A percentile compares a stretch with the other conserved stretches of the same genome.
Evolutionary conservation across 2,888 invertebrate species (phyloP).

Genomic region (Agriopis leucophaearia): DNA sequence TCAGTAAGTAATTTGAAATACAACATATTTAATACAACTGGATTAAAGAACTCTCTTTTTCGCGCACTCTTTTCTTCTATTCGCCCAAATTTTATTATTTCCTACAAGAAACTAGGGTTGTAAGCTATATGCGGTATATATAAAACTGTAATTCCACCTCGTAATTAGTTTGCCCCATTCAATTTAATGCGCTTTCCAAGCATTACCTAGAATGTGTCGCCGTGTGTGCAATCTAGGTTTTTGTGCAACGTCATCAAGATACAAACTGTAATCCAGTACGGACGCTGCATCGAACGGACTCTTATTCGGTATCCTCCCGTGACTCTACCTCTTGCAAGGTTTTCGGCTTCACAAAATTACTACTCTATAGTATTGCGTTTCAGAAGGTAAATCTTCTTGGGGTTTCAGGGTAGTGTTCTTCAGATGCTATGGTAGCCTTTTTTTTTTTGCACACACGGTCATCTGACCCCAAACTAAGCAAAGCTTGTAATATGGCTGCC

Average conservation of each 20-base stretch:
- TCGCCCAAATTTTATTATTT: background rate
- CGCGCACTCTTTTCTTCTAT: background rate
- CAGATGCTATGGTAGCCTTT: no score
- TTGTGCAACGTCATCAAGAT: slow-evolving; percentile 39
- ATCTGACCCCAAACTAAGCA: no score
- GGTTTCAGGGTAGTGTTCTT: no score
- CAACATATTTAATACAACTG: background rate
- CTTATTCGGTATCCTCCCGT: background rate
- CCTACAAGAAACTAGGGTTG: slow-evolving; percentile 2
- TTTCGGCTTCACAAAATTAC: background rate
- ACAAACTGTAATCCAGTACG: slow-evolving; percentile 22
- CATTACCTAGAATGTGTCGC: slow-evolving; percentile 39
- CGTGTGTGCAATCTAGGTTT: slow-evolving; percentile 44
- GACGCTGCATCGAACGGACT: background rate
- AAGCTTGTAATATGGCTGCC: no score
- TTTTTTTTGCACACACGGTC: no score
- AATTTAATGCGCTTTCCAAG: slow-evolving; percentile 42
- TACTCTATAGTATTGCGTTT: background rate
- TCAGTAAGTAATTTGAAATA: background rate
- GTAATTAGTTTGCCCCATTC: slow-evolving; percentile 35
- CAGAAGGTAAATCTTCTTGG: no score
- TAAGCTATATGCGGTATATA: no score
- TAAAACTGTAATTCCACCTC: slow-evolving; percentile 14
- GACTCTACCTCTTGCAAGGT: background rate
- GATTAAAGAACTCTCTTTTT: background rate